A percentile compares a stretch with the other conserved stretches of the same genome.
These are phyloP conservation scores for Drosophila lini DNA, from an alignment of 1,140 invertebrate species.

Conservation along the genomic window DNA sequence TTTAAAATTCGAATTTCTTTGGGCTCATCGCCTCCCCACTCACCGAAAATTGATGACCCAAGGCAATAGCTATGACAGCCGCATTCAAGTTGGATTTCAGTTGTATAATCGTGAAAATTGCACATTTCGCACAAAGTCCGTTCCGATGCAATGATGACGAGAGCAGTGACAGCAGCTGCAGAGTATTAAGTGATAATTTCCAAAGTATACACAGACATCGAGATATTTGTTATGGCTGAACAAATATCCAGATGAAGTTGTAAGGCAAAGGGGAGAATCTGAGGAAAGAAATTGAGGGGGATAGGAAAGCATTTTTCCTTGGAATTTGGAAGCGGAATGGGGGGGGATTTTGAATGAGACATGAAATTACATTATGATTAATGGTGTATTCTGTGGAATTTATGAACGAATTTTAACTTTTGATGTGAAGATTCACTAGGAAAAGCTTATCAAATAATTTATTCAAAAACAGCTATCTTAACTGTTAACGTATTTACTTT, in stretches of 20 bases:
- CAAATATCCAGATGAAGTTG: slow-evolving; percentile 29
- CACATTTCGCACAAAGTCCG: slow-evolving; percentile 9
- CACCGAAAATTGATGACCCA: slow-evolving; percentile 36
- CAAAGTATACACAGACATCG: slow-evolving; percentile 31
- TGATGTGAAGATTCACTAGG: not conserved
- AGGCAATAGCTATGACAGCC: slow-evolving; percentile 21
- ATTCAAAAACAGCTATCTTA: not conserved
- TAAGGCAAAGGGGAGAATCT: not conserved
- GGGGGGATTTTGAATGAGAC: not conserved
- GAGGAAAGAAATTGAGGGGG: not conserved
- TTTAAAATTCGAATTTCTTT: slow-evolving; percentile 60
- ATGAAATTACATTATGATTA: slow-evolving; percentile 7
- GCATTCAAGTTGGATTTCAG: slow-evolving; percentile 14
- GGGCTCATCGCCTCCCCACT: not conserved
- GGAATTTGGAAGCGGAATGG: not conserved
- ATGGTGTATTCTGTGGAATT: not conserved
- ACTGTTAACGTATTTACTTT: not conserved
- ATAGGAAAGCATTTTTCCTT: not conserved
- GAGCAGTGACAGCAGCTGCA: slow-evolving; percentile 42
- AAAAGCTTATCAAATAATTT: not conserved
- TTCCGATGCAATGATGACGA: slow-evolving; percentile 24
- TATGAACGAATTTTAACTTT: slow-evolving; percentile 5
- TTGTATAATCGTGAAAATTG: slow-evolving; percentile 23
- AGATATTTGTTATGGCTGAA: slow-evolving; percentile 20
- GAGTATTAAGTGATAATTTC: slow-evolving; percentile 62